phyloP scores from a whole-genome alignment of 2,113 vertebrate genomes.

The Peromyscus leucopus region DNA sequence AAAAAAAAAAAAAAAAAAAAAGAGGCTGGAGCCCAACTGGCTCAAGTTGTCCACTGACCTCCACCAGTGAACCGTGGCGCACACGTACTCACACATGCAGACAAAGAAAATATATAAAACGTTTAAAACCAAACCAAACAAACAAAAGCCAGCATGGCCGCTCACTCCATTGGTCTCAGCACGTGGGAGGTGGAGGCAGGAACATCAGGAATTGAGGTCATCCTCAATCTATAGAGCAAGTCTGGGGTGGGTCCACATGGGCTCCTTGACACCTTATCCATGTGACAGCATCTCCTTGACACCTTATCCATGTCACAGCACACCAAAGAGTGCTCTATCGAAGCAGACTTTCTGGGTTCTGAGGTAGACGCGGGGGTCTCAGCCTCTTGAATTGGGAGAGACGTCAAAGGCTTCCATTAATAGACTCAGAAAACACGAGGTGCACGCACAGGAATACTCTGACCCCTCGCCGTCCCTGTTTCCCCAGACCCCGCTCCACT shows the following conservation, averaged over 20 bases:
- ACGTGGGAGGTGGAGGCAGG: background rate
- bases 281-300: background rate
- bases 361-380: background rate
- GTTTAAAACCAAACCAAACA: background rate
- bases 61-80: background rate
- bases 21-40: background rate
- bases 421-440: background rate
- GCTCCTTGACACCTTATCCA: background rate
- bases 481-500: conserved; percentile 92
- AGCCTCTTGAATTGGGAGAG: background rate
- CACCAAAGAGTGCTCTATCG: too few species aligned
- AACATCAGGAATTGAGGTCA: background rate
- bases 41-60: too few species aligned
- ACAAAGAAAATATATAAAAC: background rate
- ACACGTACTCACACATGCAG: background rate
- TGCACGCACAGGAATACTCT: background rate
- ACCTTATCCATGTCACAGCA: background rate
- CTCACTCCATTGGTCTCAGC: background rate
- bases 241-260: background rate
- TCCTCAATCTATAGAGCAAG: background rate
- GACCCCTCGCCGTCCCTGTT: background rate
- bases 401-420: background rate
- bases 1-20: background rate
- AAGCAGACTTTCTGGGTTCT: too few species aligned
- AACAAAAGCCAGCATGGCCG: background rate